Base-by-base conservation (phyloP, 2,888 invertebrate species). In the Trissonchulus latispiculum region DNA sequence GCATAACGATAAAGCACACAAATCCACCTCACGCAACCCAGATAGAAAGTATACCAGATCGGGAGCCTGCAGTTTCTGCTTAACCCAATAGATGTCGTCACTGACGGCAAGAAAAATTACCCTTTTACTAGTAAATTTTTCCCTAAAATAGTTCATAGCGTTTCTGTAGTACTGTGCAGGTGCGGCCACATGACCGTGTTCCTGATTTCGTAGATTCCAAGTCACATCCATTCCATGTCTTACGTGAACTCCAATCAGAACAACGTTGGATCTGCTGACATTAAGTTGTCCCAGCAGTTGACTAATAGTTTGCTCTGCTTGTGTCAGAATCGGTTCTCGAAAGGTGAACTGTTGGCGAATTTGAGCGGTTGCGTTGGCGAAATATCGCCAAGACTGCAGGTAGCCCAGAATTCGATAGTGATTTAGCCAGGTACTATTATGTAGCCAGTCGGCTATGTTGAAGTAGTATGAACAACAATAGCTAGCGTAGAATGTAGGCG, bases 141-240 rank as follows among this genome's bases (percentile, higher is more conserved):
- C 74, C 32, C 77, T 71, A 73, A 80, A 82, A 74, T 80, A 78
- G n/a, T 77, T 74, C 81, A 81, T 81, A 2, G 81, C 83, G 66
- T 76, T 76, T 28, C 77, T 75, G 75, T 80, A 82, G 75, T 83
- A 84, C 0, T 79, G 79, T 36, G 79, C 73, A 0, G 82, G 80
- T 0, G 84, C 82, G 1, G 78, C 79, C 1, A 80, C 78, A 75
- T 84, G 84, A 0, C 84, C 83, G 76, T 81, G 81, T 29, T 77
- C 75, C 18, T 77, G 72, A 73, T 78, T 78, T n/a, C 78, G 77
- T 15, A 75, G 73, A 71, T 83, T 80, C 70, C 80, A 76, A 1
- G 82, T 79, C 75, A 84, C 78, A 75, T 85, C 85, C 71, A 80
- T 77, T 15, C 84, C 84, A 59, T 83, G 80, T 3, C 85, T 78